Evolutionary conservation across 37 sponge, comb jelly and placozoan genomes (phyloP).

Genomic region (Eunapius fragilis): DNA sequence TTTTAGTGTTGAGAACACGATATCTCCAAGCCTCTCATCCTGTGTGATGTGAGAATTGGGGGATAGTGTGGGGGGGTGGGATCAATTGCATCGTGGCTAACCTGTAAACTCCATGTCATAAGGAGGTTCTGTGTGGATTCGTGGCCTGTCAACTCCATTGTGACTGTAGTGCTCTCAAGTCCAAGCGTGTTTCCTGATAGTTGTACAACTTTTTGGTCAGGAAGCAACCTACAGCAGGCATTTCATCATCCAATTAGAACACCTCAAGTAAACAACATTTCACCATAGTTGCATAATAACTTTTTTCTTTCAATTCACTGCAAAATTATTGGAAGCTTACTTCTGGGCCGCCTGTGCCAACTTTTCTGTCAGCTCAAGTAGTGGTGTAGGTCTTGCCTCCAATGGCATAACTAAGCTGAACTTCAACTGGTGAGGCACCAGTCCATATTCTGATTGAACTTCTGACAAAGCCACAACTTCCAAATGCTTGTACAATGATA

Average conservation of each 20-base stretch:
- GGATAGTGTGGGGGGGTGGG: background rate
- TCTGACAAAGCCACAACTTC: slow-evolving; percentile 23
- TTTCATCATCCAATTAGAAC: too few relatives aligned
- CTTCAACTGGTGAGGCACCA: slow-evolving; percentile 42
- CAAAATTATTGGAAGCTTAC: too few relatives aligned
- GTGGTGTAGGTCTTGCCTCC: slow-evolving; percentile 36
- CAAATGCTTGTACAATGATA: background rate
- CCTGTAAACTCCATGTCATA: slow-evolving; percentile 43
- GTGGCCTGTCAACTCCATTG: slow-evolving; percentile 36
- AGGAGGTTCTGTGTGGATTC: slow-evolving; percentile 26
- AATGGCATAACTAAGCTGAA: slow-evolving; percentile 47
- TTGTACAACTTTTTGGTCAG: slow-evolving; percentile 8
- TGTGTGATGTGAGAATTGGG: background rate
- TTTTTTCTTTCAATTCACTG: too few relatives aligned
- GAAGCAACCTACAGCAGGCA: background rate
- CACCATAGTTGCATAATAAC: too few relatives aligned
- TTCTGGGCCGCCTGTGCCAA: slow-evolving; percentile 15
- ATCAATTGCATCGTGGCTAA: background rate
- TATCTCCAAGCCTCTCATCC: slow-evolving; percentile 55
- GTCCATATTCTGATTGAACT: slow-evolving; percentile 48
- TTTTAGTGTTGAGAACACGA: slow-evolving; percentile 40
- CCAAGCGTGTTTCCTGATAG: background rate
- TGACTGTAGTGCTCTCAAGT: slow-evolving; percentile 25
- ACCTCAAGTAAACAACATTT: too few relatives aligned
- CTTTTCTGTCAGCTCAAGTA: slow-evolving; percentile 13